A percentile compares a stretch with the other conserved stretches of the same genome.
These are phyloP conservation scores for Panthera uncia DNA, from an alignment of 2,113 vertebrate genomes.

Conservation along the genomic window DNA sequence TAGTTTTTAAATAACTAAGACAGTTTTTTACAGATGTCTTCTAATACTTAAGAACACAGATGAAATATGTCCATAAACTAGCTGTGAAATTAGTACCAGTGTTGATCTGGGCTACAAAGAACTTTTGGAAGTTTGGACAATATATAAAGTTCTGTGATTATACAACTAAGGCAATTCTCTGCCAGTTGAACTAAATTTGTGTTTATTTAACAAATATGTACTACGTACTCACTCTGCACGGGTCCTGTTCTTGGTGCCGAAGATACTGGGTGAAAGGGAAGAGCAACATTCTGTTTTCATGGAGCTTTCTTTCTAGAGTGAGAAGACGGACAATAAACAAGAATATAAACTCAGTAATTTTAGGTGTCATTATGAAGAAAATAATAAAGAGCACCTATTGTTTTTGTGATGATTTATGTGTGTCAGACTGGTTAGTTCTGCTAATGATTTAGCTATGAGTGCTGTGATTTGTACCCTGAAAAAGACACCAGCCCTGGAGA, in stretches of 20 bases:
- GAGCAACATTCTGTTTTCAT: neutral
- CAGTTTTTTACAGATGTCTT: neutral
- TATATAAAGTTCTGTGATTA: neutral
- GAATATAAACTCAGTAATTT: neutral
- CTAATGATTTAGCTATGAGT: neutral
- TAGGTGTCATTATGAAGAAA: conserved; percentile 10
- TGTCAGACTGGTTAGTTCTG: neutral
- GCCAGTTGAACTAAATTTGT: neutral
- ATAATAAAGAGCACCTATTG: neutral
- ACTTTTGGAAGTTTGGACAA: neutral
- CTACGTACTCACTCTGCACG: neutral
- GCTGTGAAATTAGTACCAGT: neutral
- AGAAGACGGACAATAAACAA: neutral
- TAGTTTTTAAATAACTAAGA: conserved; percentile 20
- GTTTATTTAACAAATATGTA: neutral
- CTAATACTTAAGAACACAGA: neutral
- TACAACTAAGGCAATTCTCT: neutral
- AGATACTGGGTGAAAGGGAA: neutral
- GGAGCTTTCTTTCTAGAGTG: neutral
- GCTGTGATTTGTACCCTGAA: neutral
- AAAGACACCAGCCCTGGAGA: neutral
- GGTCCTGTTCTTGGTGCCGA: neutral
- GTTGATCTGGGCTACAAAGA: neutral
- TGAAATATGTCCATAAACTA: conserved; percentile 1
- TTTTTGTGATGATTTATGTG: neutral